Percentiles rank a stretch among this genome's conserved stretches.
phyloP scores from a whole-genome alignment of 1,140 invertebrate species.

The Ruditapes philippinarum region DNA sequence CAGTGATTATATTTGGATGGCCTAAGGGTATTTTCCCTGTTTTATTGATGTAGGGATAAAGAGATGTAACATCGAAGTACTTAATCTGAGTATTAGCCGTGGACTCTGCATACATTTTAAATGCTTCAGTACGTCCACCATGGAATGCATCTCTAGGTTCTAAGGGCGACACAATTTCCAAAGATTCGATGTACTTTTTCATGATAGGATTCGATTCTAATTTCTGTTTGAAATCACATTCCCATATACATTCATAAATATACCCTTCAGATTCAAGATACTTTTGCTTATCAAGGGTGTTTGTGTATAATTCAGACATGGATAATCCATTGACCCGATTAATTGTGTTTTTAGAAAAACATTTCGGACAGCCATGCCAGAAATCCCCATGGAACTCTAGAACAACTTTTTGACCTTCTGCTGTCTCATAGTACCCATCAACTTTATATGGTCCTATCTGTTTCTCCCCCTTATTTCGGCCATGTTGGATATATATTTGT shows the following conservation, averaged over 20 bases:
- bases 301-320: slow-evolving; percentile 50
- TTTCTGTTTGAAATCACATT: slow-evolving; percentile 11
- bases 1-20: slow-evolving; percentile 17
- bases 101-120: neutral
- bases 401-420: neutral
- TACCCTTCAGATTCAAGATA: neutral
- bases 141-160: slow-evolving; percentile 37
- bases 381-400: slow-evolving; percentile 70
- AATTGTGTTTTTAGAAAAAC: slow-evolving; percentile 14
- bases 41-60: slow-evolving; percentile 9
- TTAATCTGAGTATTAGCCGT: neutral
- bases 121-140: slow-evolving; percentile 26
- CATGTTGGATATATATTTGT: slow-evolving; percentile 37
- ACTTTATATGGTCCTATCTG: slow-evolving; percentile 38
- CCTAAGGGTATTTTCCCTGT: slow-evolving; percentile 31
- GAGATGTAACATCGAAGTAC: slow-evolving; percentile 31
- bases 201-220: neutral
- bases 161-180: neutral
- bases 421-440: slow-evolving; percentile 47
- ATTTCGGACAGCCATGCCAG: slow-evolving; percentile 71
- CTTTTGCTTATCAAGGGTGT: slow-evolving; percentile 13
- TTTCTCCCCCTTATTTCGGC: slow-evolving; percentile 35
- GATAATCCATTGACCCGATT: neutral
- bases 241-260: neutral
- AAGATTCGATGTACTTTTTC: slow-evolving; percentile 2